phyloP scores from a whole-genome alignment of 2,797 vertebrate genomes.

The Squalus acanthias region DNA sequence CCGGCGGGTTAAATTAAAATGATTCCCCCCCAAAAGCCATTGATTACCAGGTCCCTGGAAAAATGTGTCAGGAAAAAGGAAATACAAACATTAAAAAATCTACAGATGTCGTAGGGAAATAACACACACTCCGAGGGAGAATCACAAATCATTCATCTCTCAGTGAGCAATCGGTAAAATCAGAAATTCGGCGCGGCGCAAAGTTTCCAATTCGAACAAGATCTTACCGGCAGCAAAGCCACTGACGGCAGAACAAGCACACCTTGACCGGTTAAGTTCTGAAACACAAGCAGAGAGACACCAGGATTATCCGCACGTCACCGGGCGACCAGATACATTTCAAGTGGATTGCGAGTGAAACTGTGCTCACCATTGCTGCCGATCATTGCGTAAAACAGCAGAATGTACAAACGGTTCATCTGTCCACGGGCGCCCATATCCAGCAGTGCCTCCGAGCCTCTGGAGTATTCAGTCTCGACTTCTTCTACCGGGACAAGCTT shows the following conservation, averaged over 20 bases:
- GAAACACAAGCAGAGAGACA: background rate
- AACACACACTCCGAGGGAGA: too few species aligned
- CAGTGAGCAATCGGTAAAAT: background rate
- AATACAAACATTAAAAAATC: too few species aligned
- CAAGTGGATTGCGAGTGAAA: background rate
- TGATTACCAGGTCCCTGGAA: too few species aligned
- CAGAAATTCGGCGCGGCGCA: background rate
- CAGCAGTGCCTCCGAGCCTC: background rate
- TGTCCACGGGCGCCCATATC: background rate
- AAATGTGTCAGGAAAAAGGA: too few species aligned
- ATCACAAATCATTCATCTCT: background rate
- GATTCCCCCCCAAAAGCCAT: too few species aligned
- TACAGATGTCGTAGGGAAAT: too few species aligned
- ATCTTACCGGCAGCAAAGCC: background rate
- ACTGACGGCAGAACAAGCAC: background rate
- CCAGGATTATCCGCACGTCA: too few species aligned
- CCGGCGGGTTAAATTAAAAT: too few species aligned
- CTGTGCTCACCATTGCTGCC: background rate
- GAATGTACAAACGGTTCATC: background rate
- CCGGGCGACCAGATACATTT: too few species aligned
- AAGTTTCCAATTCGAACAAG: background rate
- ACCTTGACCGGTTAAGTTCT: background rate
- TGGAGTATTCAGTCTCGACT: too few species aligned
- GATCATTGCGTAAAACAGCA: background rate
- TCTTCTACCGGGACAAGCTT: too few species aligned